A percentile compares a stretch with the other conserved stretches of the same genome.
Conservation (phyloP, 2,113 vertebrate species). For the Rhadina sibilatrix region DNA sequence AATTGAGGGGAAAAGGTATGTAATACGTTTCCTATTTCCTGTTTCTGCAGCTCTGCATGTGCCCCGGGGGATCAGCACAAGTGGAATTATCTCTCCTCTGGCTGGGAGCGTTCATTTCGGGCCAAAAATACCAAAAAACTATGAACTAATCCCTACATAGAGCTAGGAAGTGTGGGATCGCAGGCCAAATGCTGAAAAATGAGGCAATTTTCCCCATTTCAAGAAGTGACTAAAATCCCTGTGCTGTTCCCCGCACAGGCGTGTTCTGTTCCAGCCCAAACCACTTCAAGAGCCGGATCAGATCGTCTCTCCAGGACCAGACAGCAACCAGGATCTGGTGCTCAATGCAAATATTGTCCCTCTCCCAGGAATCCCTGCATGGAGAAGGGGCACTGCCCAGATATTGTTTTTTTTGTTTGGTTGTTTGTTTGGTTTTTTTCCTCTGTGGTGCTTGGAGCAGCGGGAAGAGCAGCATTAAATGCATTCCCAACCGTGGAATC, state of each 20-base stretch:
- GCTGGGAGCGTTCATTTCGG: conserved; percentile 64
- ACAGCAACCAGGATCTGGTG: background rate
- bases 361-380: background rate
- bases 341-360: conserved; percentile 38
- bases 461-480: background rate
- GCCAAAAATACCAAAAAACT: conserved; percentile 79
- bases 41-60: conserved; percentile 77
- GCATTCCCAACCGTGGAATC: background rate
- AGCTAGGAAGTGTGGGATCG: conserved; percentile 44
- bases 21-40: conserved; percentile 86
- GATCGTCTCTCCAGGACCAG: background rate
- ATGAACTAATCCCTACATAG: conserved; percentile 74
- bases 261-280: conserved; percentile 60
- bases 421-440: no score
- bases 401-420: background rate
- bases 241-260: conserved; percentile 51
- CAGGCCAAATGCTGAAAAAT: conserved; percentile 61
- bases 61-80: conserved; percentile 72
- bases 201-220: conserved; percentile 66
- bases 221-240: conserved; percentile 64
- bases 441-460: background rate
- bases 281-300: conserved; percentile 34
- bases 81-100: conserved; percentile 78
- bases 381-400: background rate
- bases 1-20: conserved; percentile 77